Evolutionary conservation across 2,797 vertebrate species (phyloP), one percentile per base, ranked within the genome.

Genomic region (Danio aesculapii): DNA sequence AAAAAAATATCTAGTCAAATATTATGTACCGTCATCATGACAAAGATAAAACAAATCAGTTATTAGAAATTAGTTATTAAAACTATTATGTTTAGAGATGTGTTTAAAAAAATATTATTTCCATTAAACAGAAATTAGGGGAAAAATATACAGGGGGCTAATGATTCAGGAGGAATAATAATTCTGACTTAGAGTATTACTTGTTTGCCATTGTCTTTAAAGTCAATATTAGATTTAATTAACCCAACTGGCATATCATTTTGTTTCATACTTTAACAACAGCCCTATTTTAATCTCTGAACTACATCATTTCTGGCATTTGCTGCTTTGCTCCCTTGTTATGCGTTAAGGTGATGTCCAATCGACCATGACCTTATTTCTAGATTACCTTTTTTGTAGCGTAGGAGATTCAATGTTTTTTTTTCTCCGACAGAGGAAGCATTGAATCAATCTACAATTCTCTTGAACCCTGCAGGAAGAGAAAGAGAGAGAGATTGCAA

Each of bases 391-490:
- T 30, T 57, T 77, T 12, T 1, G 52, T 41, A 2, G 6, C 44
- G 59, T 44, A 43, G 39, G 49, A 41, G 53, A 21, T 63, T 59
- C 30, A 4, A 21, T 62, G 59, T 74, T 30, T 30, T 30, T 30
- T 30, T 30, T 75, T 52, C 13, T 55, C 11, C 6, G 55, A 66
- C 30, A 6, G 30, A 77, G 14, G n/a, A 30, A 44, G 69, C 77
- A 83, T 86, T 84, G 44, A 79, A 83, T 84, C 17, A 77, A 83
- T 87, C 64, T 73, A 84, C 87, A 88, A 90, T 89, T 86, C 87
- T 85, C 78, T 80, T 41, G 61, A 85, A 21, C 49, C 41, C 77
- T 49, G 66, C 82, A 13, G 64, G 17, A 58, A 41, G 44, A 57
- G 30, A 19, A 39, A 30, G 66, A 61, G 49, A 77, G 83, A 53